Conservation (phyloP, 2,797 vertebrate genomes). For the Hypotaenidia okinawae region DNA sequence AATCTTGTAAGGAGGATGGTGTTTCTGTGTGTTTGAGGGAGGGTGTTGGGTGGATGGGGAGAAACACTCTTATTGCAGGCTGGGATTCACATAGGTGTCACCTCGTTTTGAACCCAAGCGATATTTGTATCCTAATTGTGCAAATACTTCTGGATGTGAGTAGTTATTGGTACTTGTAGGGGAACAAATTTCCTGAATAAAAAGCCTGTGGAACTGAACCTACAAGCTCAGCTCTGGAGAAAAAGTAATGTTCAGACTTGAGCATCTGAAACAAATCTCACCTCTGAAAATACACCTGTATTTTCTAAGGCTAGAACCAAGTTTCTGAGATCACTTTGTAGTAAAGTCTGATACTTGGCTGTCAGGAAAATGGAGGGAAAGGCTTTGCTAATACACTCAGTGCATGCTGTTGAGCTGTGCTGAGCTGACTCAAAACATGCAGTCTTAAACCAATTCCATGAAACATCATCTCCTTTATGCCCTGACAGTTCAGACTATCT, state of each 20-base stretch:
- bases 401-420: not conserved
- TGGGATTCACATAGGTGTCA: accelerated
- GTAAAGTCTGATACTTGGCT: not conserved
- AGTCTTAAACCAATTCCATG: not conserved
- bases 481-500: not conserved
- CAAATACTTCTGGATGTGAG: not conserved
- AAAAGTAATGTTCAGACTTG: not conserved
- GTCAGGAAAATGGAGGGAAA: not conserved
- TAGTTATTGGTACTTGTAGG: not conserved
- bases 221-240: not conserved
- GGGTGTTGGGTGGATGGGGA: not conserved
- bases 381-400: not conserved
- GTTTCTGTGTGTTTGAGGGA: not conserved
- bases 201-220: not conserved
- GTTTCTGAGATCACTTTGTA: not conserved
- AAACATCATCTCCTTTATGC: not conserved
- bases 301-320: not conserved
- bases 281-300: no score
- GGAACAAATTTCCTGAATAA: not conserved
- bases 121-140: no score
- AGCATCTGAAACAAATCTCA: not conserved
- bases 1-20: not conserved
- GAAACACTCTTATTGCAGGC: not conserved
- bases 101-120: not conserved
- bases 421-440: not conserved